Evolutionary conservation across 1,140 invertebrate genomes (phyloP), one percentile per base, ranked within the genome.

Genomic region (Formica selysi): DNA sequence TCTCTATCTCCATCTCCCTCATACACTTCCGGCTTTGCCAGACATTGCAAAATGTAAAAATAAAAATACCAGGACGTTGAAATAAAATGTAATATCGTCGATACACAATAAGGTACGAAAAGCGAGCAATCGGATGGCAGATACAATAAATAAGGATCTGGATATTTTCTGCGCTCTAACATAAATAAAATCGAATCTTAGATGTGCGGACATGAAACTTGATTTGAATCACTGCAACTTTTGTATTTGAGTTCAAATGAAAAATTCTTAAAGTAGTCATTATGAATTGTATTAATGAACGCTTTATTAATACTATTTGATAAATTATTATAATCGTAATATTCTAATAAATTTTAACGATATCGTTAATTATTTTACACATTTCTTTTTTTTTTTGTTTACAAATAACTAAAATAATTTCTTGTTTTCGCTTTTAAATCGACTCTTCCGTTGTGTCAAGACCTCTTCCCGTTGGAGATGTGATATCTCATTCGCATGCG

Each of bases 401-500:
- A 11, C 26, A 6, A 36, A n/a, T 62, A 51, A 51, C 16, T 51
- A 19, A 51, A 51, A 19, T 51, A 19, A 51, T 51, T 54, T 22
- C 10, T 38, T 36, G 22, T 29, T 79, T 48, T 48, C 44, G 11
- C 3, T 48, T 48, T 48, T 54, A 54, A 67, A 79, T 68, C 41
- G 22, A 70, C 44, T 80, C 68, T 83, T 83, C 36, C 61, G 57
- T 64, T 57, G 26, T 22, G 36, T 59, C 36, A n/a, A 73, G 51
- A n/a, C 62, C 51, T 73, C 51, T 59, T 74, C 36, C 36, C 68
- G 79, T 48, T 62, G 67, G 26, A 26, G 54, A 57, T 10, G 41
- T 26, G 68, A 83, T 83, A 83, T 83, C 59, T 83, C 54, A 68
- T 19, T 73, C 79, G 54, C 79, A 74, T 62, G 68, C 68, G 68